Evolutionary conservation across 2,888 invertebrate genomes (phyloP).

Genomic region (Phyllotreta cruciferae): DNA sequence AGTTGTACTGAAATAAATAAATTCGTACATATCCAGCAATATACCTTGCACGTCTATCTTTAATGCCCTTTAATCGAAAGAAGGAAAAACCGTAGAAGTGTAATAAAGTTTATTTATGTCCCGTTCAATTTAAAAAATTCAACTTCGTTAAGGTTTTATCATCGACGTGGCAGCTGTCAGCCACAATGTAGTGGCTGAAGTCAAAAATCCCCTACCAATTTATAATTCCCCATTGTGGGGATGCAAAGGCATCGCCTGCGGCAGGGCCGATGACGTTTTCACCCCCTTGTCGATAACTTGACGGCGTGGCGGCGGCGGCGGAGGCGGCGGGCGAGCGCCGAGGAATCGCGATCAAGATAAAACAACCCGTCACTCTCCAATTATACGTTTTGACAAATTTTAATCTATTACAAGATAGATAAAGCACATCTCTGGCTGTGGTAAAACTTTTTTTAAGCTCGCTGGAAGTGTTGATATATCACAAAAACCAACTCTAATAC

Average conservation of each 20-base stretch:
- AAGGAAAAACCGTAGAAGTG: conserved; percentile 32
- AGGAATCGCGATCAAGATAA: conserved; percentile 47
- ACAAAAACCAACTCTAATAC: no score
- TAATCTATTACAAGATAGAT: conserved; percentile 43
- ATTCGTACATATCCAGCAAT: no score
- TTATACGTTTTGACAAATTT: conserved; percentile 54
- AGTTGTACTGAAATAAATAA: no score
- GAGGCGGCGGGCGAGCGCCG: neutral
- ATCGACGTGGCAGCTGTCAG: conserved; percentile 60
- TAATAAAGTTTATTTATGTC: conserved; percentile 40
- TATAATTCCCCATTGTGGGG: conserved; percentile 57
- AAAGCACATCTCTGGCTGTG: conserved; percentile 24
- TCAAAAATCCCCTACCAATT: conserved; percentile 59
- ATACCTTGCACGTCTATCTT: neutral
- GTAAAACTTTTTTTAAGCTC: no score
- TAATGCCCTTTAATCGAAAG: conserved; percentile 11
- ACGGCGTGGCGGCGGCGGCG: conserved; percentile 41
- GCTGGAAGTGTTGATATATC: no score
- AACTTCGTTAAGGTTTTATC: conserved; percentile 58
- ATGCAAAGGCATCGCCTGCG: conserved; percentile 41
- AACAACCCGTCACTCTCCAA: conserved; percentile 54
- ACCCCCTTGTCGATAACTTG: conserved; percentile 48
- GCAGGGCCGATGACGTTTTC: conserved; percentile 41
- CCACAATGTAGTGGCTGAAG: conserved; percentile 61
- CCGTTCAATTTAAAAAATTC: conserved; percentile 52